phyloP scores from a whole-genome alignment of 2,888 invertebrate species.

The Petrolisthes manimaculis region DNA sequence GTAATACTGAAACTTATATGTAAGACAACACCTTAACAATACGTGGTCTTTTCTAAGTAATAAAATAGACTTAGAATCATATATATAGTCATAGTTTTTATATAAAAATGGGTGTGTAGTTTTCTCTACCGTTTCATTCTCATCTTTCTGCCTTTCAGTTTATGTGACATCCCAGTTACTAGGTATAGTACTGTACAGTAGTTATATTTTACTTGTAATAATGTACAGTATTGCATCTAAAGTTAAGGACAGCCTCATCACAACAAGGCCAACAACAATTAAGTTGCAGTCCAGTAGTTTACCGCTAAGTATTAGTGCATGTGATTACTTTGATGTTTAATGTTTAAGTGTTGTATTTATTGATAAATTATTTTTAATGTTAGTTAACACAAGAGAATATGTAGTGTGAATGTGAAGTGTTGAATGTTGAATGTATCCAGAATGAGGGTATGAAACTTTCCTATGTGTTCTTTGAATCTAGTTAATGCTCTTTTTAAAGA shows the following conservation, averaged over 20 bases:
- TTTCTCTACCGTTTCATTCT: too few species aligned
- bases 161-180: too few species aligned
- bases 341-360: neutral
- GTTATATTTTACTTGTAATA: neutral
- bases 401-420: neutral
- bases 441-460: slow-evolving; percentile 11
- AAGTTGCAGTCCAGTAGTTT: neutral
- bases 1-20: too few species aligned
- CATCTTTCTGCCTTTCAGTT: too few species aligned
- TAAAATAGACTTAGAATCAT: too few species aligned
- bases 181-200: too few species aligned
- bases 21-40: too few species aligned
- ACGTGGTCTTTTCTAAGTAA: too few species aligned
- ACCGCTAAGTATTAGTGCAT: neutral
- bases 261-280: neutral
- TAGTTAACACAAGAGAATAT: neutral
- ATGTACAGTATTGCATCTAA: neutral
- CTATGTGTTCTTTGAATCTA: neutral
- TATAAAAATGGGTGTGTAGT: too few species aligned
- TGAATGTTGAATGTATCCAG: neutral
- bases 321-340: neutral
- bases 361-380: neutral
- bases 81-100: too few species aligned
- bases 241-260: neutral
- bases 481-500: too few species aligned